These are phyloP conservation scores for Neogale vison DNA, from an alignment of 2,113 vertebrate genomes.

Conservation along the genomic window DNA sequence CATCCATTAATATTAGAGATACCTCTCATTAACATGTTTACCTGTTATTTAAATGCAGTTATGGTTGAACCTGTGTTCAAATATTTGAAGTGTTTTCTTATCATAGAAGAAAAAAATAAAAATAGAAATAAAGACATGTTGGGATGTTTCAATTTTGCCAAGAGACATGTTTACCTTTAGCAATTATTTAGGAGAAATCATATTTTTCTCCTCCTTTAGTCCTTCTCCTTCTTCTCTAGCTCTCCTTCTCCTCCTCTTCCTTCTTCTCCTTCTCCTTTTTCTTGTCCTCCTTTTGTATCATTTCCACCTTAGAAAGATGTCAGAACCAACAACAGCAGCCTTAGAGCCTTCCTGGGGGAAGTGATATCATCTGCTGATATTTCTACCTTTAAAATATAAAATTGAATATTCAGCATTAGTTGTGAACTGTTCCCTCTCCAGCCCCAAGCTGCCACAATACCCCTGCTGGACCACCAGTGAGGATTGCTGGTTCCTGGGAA, in stretches of 20 bases:
- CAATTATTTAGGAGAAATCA: not conserved
- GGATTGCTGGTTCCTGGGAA: rapidly evolving
- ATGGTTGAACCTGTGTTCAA: not conserved
- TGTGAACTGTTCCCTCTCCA: not conserved
- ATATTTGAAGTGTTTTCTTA: not conserved
- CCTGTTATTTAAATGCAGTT: not conserved
- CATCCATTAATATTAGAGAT: not conserved
- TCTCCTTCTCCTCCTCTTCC: not conserved
- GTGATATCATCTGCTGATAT: not conserved
- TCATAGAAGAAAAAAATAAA: not conserved
- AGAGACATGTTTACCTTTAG: not conserved
- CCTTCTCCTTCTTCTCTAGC: not conserved
- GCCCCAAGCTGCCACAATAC: not conserved
- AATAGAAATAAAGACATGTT: not conserved
- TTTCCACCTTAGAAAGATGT: not conserved
- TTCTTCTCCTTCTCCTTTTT: not conserved
- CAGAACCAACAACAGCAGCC: not conserved
- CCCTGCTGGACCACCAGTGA: too few relatives aligned
- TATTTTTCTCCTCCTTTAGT: not conserved
- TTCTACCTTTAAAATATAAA: not conserved
- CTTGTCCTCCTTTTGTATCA: not conserved
- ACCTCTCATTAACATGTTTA: not conserved
- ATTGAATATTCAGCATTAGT: not conserved
- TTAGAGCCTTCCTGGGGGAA: not conserved
- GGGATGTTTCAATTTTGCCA: not conserved